Evolutionary conservation across 2,113 vertebrate genomes (phyloP), one percentile per base, ranked within the genome.

Genomic region (Poeciliopsis prolifica): DNA sequence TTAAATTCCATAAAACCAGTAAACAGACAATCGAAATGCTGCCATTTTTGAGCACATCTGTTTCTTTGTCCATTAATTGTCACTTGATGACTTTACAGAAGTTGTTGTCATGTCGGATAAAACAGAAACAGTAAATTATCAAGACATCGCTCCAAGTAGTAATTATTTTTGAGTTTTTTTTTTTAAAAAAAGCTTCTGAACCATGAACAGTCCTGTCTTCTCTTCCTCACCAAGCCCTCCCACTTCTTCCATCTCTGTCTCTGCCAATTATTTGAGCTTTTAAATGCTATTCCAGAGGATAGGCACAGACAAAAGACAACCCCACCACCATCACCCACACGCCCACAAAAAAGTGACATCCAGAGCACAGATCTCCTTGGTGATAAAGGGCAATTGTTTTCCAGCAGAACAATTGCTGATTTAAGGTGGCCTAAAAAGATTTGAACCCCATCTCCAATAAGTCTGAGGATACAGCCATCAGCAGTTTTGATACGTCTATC

Each of bases 401-500:
- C 51, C 78, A 72, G 80, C 60, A 68, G 69, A 77, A 66, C 66
- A 68, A 82, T 65, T 83, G 58, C 71, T 85, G 68, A 86, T 83
- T 83, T 78, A 74, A 75, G 61, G 78, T 74, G 79, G 79, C 80
- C 88, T 90, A 71, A 76, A 58, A 74, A 74, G 74, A 92, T 91
- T 88, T 82, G 82, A 22, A 65, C 73, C 77, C 58, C 40, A 19
- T 80, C 85, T 83, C 76, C 54, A 51, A 67, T 70, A 76, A 80
- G 82, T 78, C 75, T 74, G 83, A 85, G 74, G 73, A 89, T 86
- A 80, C 87, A 83, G 70, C 70, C 80, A 82, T 90, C 78, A 87
- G 77, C 83, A 81, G 75, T 82, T 89, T 75, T 84, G 68, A 85
- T 81, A 88, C 83, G 83, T 64, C 72, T 77, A 91, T 86, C 77